Evolutionary conservation across 1,140 invertebrate genomes (phyloP), one percentile per base, ranked within the genome.

Genomic region (Brachionus koreanus): DNA sequence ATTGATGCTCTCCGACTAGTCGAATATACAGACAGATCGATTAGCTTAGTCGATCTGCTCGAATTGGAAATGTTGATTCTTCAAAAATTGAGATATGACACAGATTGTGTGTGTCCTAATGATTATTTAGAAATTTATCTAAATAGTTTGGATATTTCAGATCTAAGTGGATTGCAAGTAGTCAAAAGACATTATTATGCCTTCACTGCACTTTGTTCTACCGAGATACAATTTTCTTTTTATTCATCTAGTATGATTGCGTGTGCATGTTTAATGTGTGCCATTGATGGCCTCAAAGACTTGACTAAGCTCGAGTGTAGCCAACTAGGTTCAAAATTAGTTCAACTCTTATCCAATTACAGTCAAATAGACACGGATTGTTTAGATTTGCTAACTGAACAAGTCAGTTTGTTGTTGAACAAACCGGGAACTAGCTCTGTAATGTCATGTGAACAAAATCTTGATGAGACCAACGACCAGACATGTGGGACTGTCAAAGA

Each of bases 21-120:
- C 83, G 93, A 93, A 87, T 97, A 96, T 88, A 96, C 95, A 9
- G 95, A 96, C 86, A 93, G 94, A 87, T 95, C 94, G 86, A 93
- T 96, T 87, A 92, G 91, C 49, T 89, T 92, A 82, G 89, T 92
- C 63, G 93, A 96, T 85, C 90, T 97, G 82, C 91, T 94, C 93
- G 92, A 92, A 85, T 94, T 93, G 93, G 93, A 95, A 87, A 89
- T 93, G 84, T 87, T 93, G 84, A 91, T 94, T 52, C 89, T 94
- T 57, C 91, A 91, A 13, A 92, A 93, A 85, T 87, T 94, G 65
- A 94, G 93, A 85, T 95, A 93, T 93, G 93, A 95, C 87, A 88
- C 94, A 82, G 92, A 92, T 0, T 91, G 92, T 4, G 91, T 94
- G 75, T 94, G 93, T 16, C 92, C 93, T 4, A 91, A 92, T 83